Evolutionary conservation across 2,888 invertebrate species (phyloP).

Genomic region (Leptopilina drosophilae): DNA sequence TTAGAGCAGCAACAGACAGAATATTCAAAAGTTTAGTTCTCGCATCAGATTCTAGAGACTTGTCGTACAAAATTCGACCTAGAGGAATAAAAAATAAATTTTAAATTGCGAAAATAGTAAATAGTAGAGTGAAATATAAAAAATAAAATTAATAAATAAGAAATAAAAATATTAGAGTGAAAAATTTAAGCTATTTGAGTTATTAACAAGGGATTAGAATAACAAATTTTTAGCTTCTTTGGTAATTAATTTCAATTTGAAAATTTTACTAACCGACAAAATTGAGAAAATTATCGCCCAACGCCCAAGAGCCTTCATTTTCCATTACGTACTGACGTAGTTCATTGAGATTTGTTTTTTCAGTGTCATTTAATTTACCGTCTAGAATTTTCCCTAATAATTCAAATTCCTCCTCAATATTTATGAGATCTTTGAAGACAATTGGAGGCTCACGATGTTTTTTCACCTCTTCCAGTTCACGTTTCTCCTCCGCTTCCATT

Average conservation of each 20-base stretch:
- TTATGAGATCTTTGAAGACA: constrained; percentile 84
- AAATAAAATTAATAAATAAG: too few relatives aligned
- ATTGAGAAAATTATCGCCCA: constrained; percentile 91
- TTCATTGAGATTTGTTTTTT: constrained; percentile 88
- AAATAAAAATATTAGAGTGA: too few relatives aligned
- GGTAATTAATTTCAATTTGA: constrained; percentile 35
- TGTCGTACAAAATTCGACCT: constrained; percentile 83
- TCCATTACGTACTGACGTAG: constrained; percentile 91
- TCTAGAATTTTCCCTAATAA: constrained; percentile 83
- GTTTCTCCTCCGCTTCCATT: constrained; percentile 82
- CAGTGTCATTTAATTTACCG: constrained; percentile 85
- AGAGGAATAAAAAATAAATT: constrained; percentile 50
- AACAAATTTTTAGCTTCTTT: too few relatives aligned
- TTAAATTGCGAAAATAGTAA: too few relatives aligned
- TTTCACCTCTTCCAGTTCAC: constrained; percentile 84
- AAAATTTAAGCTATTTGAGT: too few relatives aligned
- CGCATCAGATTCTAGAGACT: constrained; percentile 79
- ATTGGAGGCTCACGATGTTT: constrained; percentile 88
- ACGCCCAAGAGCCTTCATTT: constrained; percentile 94
- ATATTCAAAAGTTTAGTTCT: constrained; percentile 85
- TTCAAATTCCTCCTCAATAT: constrained; percentile 87
- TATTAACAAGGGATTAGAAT: too few relatives aligned
- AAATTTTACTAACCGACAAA: constrained; percentile 83
- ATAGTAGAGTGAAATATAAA: too few relatives aligned
- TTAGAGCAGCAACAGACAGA: constrained; percentile 87